phyloP scores from a whole-genome alignment of 2,888 invertebrate genomes.

The Sarcophaga caerulescens region DNA sequence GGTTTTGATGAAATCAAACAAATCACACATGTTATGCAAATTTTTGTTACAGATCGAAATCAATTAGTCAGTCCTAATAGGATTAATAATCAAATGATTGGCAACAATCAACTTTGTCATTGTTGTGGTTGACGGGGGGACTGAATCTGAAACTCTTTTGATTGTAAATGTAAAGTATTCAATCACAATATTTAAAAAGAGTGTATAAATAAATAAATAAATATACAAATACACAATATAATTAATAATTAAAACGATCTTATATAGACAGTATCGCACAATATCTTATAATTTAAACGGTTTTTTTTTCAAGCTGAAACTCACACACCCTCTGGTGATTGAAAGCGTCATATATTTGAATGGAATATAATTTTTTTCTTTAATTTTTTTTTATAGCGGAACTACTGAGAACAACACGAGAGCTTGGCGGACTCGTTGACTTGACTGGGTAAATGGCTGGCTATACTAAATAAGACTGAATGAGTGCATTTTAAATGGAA shows the following conservation, averaged over 20 bases:
- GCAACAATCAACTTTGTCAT: not conserved
- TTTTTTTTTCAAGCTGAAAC: conserved; percentile 23
- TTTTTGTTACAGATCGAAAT: not conserved
- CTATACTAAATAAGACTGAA: conserved; percentile 17
- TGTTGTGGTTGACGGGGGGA: too few species aligned
- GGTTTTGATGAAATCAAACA: not conserved
- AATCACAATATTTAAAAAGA: conserved; percentile 30
- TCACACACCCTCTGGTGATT: conserved; percentile 50
- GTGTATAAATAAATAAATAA: conserved; percentile 14
- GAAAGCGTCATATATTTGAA: conserved; percentile 27
- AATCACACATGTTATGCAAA: not conserved
- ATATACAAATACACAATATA: conserved; percentile 9
- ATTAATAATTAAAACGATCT: conserved; percentile 39
- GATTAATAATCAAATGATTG: conserved; percentile 16
- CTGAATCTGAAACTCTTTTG: not conserved
- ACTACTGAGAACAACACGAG: conserved; percentile 35
- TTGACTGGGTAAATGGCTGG: not conserved
- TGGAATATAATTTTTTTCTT: not conserved
- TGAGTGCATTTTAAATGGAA: conserved; percentile 16
- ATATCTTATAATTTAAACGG: not conserved
- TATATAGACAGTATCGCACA: conserved; percentile 19
- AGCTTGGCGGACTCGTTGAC: not conserved
- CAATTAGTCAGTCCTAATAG: conserved; percentile 1
- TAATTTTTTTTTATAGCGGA: conserved; percentile 51
- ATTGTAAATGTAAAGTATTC: conserved; percentile 20